Evolutionary conservation across 1,140 invertebrate genomes (phyloP).

Genomic region (Zaprionus tsacasi): DNA sequence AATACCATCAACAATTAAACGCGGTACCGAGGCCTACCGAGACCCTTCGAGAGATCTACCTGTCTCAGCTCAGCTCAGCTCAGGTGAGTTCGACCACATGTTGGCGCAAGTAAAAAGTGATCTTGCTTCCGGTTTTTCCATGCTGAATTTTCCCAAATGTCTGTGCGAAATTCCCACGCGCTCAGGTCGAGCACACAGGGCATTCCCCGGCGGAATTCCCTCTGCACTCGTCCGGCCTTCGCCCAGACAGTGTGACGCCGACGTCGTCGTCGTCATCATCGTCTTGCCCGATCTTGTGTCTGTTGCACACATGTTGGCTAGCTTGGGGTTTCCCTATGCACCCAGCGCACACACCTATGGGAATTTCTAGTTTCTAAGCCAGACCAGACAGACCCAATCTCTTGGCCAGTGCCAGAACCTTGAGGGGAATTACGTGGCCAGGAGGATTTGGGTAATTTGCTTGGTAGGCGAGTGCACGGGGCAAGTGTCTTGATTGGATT

Average conservation of each 20-base stretch:
- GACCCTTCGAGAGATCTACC: conserved; percentile 39
- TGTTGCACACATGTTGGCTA: conserved; percentile 73
- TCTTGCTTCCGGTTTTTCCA: conserved; percentile 76
- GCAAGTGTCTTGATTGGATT: conserved; percentile 45
- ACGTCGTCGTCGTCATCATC: background rate
- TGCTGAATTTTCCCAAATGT: conserved; percentile 63
- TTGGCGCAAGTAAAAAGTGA: conserved; percentile 66
- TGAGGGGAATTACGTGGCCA: conserved; percentile 62
- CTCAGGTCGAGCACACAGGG: conserved; percentile 41
- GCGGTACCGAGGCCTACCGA: background rate
- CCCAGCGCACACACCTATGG: conserved; percentile 47
- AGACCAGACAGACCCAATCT: background rate
- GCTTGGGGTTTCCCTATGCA: conserved; percentile 63
- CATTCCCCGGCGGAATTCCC: conserved; percentile 78
- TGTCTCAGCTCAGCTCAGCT: conserved; percentile 16
- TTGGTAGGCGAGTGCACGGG: conserved; percentile 21
- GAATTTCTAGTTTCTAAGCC: conserved; percentile 61
- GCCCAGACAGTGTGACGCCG: conserved; percentile 75
- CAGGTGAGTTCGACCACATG: conserved; percentile 51
- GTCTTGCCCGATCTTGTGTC: conserved; percentile 23
- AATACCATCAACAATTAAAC: conserved; percentile 83
- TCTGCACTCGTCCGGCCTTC: conserved; percentile 36
- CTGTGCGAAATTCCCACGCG: conserved; percentile 70
- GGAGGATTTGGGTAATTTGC: conserved; percentile 44
- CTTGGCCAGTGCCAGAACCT: conserved; percentile 16